Conservation (phyloP, 2,888 invertebrate genomes). For the Panzeria rudis region DNA sequence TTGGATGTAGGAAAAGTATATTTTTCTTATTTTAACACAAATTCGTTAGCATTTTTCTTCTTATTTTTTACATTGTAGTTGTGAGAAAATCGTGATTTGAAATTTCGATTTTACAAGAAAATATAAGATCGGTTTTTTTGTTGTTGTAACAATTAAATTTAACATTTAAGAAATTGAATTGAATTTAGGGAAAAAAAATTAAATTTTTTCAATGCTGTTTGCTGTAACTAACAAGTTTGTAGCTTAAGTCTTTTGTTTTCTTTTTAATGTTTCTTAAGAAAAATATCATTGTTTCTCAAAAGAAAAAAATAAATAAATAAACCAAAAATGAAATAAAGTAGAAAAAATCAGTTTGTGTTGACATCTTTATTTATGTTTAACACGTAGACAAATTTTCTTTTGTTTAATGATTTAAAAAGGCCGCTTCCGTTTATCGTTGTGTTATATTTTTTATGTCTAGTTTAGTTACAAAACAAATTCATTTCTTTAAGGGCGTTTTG, state of each 20-base stretch:
- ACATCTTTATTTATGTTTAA: slow-evolving; percentile 69
- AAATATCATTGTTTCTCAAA: slow-evolving; percentile 30
- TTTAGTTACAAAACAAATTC: slow-evolving; percentile 1
- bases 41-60: background rate
- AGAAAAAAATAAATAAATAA: slow-evolving; percentile 5
- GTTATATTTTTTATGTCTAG: background rate
- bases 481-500: background rate
- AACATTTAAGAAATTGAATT: slow-evolving; percentile 64
- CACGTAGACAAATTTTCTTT: slow-evolving; percentile 69
- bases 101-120: slow-evolving; percentile 69
- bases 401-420: slow-evolving; percentile 44
- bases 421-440: slow-evolving; percentile 64
- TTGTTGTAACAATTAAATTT: slow-evolving; percentile 70
- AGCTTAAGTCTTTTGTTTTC: slow-evolving; percentile 68
- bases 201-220: slow-evolving; percentile 35
- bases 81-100: slow-evolving; percentile 72
- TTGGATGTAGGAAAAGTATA: background rate
- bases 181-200: background rate
- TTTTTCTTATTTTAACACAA: slow-evolving; percentile 5
- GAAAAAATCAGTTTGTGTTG: slow-evolving; percentile 48
- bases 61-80: slow-evolving; percentile 40
- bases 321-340: background rate
- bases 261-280: slow-evolving; percentile 14
- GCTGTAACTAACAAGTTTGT: slow-evolving; percentile 47
- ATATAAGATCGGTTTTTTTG: slow-evolving; percentile 41